These are phyloP conservation scores for Thomomys bottae DNA, from an alignment of 2,113 vertebrate genomes.

Conservation along the genomic window DNA sequence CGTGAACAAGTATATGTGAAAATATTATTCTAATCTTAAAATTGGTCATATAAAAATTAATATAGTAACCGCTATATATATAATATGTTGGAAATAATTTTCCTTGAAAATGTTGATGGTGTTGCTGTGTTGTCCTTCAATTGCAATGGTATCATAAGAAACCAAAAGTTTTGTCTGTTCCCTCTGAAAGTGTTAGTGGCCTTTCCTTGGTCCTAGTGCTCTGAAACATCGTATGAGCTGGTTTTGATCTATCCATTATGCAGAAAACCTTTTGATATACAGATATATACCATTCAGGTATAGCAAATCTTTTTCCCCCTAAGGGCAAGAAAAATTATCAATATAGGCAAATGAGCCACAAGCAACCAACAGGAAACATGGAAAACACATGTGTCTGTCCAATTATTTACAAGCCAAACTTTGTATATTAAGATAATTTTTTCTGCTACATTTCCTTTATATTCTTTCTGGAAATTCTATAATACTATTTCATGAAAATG, in stretches of 20 bases:
- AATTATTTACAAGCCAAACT: too few species aligned
- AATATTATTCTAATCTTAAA: background rate
- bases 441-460: constrained; percentile 21
- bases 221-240: background rate
- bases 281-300: too few species aligned
- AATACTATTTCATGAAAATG: constrained; percentile 10
- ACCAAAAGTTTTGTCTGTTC: background rate
- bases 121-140: background rate
- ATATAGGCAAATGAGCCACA: too few species aligned
- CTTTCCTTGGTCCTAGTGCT: background rate
- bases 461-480: background rate
- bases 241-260: too few species aligned
- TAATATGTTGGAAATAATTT: too few species aligned
- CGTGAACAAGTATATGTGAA: background rate
- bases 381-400: too few species aligned
- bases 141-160: background rate
- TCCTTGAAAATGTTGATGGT: background rate
- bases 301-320: too few species aligned
- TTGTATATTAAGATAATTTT: background rate
- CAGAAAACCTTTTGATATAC: background rate
- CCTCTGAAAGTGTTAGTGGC: background rate
- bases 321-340: too few species aligned
- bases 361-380: too few species aligned
- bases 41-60: too few species aligned
- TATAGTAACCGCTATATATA: background rate